Conservation (phyloP, 2,888 invertebrate genomes). For the Gastracanthus pulcherrimus region DNA sequence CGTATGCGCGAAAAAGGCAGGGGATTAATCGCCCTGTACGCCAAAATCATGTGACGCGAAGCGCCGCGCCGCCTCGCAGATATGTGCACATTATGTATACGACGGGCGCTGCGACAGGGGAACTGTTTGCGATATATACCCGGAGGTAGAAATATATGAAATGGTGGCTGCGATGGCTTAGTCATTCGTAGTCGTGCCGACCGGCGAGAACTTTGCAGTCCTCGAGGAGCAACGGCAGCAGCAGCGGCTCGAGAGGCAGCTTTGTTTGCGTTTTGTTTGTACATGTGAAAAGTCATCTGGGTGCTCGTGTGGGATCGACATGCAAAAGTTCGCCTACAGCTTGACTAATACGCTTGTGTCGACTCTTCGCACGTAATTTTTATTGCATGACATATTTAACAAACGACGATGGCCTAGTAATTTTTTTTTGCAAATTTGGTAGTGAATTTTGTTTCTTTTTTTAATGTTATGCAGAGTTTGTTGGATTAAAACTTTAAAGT, state of each 20-base stretch:
- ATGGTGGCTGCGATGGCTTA: slow-evolving; percentile 9
- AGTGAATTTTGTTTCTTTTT: not conserved
- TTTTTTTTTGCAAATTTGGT: no score
- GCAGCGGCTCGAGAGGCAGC: not conserved
- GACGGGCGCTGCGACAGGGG: not conserved
- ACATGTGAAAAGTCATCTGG: no score
- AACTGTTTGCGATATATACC: not conserved
- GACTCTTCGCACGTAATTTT: slow-evolving; percentile 49
- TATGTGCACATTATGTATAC: not conserved
- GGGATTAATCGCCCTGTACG: slow-evolving; percentile 15
- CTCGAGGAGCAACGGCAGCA: not conserved
- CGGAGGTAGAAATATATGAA: slow-evolving; percentile 36
- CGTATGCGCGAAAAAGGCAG: not conserved
- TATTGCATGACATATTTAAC: not conserved
- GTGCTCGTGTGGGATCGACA: not conserved
- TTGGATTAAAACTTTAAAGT: no score
- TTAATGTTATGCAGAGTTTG: no score
- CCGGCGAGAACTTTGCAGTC: not conserved
- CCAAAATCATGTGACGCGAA: slow-evolving; percentile 13
- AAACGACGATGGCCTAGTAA: not conserved
- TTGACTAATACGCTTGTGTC: slow-evolving; percentile 46
- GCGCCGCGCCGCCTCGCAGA: not conserved
- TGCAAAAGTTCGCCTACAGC: slow-evolving; percentile 44
- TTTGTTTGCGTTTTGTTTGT: no score
- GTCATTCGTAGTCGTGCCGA: not conserved